phyloP scores from a whole-genome alignment of 1,140 invertebrate species.

The Drepana arcuata region DNA sequence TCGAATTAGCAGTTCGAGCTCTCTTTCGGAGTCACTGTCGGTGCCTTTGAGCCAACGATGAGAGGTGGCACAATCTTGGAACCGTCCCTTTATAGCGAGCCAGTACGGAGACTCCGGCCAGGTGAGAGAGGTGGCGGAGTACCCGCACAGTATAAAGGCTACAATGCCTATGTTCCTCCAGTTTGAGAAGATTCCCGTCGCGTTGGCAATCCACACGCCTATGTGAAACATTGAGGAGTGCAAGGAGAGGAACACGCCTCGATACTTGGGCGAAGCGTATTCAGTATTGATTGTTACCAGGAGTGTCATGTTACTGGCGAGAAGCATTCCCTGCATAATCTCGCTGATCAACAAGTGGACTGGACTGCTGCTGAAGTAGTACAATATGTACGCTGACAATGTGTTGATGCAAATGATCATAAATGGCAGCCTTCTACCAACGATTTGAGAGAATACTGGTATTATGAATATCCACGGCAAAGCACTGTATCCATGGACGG shows the following conservation, averaged over 20 bases:
- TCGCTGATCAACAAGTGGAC: conserved; percentile 21
- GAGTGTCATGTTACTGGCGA: conserved; percentile 10
- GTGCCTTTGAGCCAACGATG: conserved; percentile 17
- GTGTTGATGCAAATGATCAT: conserved; percentile 11
- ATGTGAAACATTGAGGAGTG: conserved; percentile 24
- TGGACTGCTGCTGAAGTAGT: conserved; percentile 21
- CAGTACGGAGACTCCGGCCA: conserved; percentile 18
- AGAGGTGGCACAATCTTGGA: conserved; percentile 9
- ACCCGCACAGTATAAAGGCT: conserved; percentile 11
- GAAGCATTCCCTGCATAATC: conserved; percentile 14
- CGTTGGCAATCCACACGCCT: conserved; percentile 22
- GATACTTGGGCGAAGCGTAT: conserved; percentile 22
- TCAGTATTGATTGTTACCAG: conserved; percentile 22
- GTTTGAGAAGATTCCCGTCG: conserved; percentile 11
- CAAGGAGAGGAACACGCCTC: conserved; percentile 28
- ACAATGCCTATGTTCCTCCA: conserved; percentile 16
- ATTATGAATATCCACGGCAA: conserved; percentile 18
- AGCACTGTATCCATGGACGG: conserved; percentile 14
- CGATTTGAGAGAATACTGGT: conserved; percentile 10
- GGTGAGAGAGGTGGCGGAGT: conserved; percentile 5
- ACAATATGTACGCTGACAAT: conserved; percentile 16
- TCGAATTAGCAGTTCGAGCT: conserved; percentile 14
- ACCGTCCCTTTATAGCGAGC: conserved; percentile 15
- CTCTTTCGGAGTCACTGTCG: conserved; percentile 13
- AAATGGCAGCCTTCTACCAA: conserved; percentile 22